phyloP scores from a whole-genome alignment of 2,888 invertebrate genomes.

The Cremastobaeus sp. region DNA sequence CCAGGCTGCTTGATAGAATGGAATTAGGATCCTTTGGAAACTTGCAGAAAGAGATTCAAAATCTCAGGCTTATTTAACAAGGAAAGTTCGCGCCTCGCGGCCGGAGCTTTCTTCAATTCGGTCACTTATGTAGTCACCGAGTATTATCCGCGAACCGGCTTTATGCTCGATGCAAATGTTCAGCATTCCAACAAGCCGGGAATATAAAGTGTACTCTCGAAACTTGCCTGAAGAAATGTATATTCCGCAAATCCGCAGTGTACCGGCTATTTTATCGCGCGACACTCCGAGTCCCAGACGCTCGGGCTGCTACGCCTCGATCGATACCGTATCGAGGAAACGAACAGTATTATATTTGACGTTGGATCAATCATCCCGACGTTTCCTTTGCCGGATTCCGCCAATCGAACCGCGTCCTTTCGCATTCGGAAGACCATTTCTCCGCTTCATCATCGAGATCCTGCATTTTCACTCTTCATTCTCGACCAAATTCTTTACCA shows the following conservation, averaged over 20 bases:
- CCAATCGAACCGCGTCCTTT: not conserved
- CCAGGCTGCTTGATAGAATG: slow-evolving; percentile 56
- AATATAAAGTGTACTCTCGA: slow-evolving; percentile 38
- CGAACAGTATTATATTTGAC: slow-evolving; percentile 13
- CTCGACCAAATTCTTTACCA: no score
- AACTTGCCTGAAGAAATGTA: slow-evolving; percentile 41
- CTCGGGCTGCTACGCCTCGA: not conserved
- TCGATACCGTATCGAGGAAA: slow-evolving; percentile 20
- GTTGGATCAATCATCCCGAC: slow-evolving; percentile 28
- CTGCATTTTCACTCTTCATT: no score
- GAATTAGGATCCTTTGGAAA: slow-evolving; percentile 56
- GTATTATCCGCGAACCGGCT: slow-evolving; percentile 51
- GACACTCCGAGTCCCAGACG: slow-evolving; percentile 15
- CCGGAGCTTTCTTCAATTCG: slow-evolving; percentile 57
- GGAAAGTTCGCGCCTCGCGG: slow-evolving; percentile 63
- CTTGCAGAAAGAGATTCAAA: slow-evolving; percentile 60
- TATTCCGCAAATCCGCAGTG: slow-evolving; percentile 28
- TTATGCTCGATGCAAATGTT: slow-evolving; percentile 52
- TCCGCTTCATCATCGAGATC: no score
- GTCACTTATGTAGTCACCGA: slow-evolving; percentile 53
- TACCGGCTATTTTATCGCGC: slow-evolving; percentile 40
- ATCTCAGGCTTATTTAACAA: slow-evolving; percentile 65
- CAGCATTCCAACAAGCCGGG: slow-evolving; percentile 44
- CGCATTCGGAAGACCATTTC: no score
- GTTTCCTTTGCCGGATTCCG: not conserved